Percentiles rank a stretch among this genome's conserved stretches.
Evolutionary conservation across 2,113 vertebrate genomes (phyloP).

Genomic region (Phalacrocorax pelagicus): DNA sequence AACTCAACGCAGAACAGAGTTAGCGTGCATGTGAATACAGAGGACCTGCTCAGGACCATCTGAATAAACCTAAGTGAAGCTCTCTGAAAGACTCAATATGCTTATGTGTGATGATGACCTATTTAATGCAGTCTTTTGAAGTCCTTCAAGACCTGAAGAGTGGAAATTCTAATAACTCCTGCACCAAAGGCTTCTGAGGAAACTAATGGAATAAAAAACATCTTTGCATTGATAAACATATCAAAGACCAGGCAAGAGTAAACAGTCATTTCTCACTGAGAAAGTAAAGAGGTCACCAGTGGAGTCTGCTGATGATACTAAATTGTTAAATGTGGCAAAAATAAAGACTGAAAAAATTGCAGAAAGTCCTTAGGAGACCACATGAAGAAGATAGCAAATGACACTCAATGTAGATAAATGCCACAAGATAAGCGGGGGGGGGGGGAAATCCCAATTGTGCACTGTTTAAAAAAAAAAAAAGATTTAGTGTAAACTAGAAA

Average conservation of each 20-base stretch:
- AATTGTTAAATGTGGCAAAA: background rate
- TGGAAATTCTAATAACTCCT: background rate
- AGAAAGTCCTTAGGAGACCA: background rate
- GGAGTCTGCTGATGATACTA: background rate
- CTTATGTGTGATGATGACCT: background rate
- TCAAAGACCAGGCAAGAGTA: background rate
- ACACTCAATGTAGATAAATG: rapidly evolving
- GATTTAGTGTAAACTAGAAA: background rate
- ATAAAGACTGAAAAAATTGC: background rate
- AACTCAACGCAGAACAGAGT: background rate
- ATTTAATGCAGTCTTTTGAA: background rate
- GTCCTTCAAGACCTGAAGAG: background rate
- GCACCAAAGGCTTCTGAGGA: background rate
- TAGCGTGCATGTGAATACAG: background rate
- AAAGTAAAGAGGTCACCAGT: background rate
- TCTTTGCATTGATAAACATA: background rate
- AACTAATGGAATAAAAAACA: background rate
- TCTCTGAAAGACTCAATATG: background rate
- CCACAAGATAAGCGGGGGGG: background rate
- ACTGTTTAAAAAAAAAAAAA: background rate
- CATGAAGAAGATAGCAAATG: background rate
- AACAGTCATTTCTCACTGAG: background rate
- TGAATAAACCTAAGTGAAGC: background rate
- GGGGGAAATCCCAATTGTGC: background rate
- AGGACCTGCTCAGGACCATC: background rate